Percentiles rank a stretch among this genome's conserved stretches.
These are phyloP conservation scores for Margarornis squamiger DNA, from an alignment of 2,797 vertebrate genomes.

Conservation along the genomic window DNA sequence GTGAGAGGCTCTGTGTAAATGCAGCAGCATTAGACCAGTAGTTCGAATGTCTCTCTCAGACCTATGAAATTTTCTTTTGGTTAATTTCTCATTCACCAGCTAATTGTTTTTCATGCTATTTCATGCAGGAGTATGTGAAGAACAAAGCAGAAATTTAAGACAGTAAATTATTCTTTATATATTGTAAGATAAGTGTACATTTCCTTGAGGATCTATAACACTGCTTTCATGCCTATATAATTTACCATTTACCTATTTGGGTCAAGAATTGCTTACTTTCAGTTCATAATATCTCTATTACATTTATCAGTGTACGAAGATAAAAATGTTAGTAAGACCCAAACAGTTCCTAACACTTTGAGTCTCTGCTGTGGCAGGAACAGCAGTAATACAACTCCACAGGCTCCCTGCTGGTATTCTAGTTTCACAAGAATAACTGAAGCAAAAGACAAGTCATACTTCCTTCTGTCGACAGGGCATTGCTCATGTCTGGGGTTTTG, in stretches of 20 bases:
- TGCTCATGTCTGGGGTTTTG: background rate
- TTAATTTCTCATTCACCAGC: background rate
- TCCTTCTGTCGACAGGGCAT: background rate
- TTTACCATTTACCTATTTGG: background rate
- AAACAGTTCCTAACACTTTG: background rate
- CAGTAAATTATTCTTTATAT: background rate
- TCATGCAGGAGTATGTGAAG: background rate
- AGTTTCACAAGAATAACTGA: background rate
- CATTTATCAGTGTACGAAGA: background rate
- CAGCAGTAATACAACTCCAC: background rate
- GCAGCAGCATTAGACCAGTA: background rate
- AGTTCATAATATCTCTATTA: background rate
- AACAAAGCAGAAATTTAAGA: background rate
- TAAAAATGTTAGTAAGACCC: background rate
- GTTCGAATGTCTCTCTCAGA: background rate
- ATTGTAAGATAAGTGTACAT: background rate
- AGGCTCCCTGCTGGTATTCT: background rate
- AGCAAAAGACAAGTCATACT: background rate
- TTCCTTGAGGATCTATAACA: background rate
- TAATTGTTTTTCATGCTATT: background rate
- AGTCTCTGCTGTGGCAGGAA: background rate
- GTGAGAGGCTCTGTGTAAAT: background rate
- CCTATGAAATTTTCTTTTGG: background rate
- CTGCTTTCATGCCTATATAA: background rate
- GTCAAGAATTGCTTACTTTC: background rate